Conservation (phyloP, 2,888 invertebrate genomes). For the Cataglyphis altisquamis region DNA sequence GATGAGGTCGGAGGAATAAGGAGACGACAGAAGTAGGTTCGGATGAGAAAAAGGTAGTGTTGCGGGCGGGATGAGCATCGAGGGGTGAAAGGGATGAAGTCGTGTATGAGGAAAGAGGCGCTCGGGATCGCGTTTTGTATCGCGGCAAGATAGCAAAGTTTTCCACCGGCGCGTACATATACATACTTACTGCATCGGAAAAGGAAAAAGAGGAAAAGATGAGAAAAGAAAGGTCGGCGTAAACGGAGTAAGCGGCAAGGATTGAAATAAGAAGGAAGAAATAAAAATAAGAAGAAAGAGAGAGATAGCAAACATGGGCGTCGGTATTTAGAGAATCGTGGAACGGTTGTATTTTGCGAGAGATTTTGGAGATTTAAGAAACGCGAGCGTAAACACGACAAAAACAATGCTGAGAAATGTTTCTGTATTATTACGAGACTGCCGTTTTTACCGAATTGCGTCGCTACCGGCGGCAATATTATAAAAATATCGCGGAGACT, state of each 20-base stretch:
- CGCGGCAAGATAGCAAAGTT: slow-evolving; percentile 65
- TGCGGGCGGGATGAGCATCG: background rate
- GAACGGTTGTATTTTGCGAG: slow-evolving; percentile 21
- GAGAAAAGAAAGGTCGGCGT: slow-evolving; percentile 21
- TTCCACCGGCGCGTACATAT: slow-evolving; percentile 61
- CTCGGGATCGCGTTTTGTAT: slow-evolving; percentile 66
- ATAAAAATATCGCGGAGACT: slow-evolving; percentile 33
- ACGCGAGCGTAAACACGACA: slow-evolving; percentile 28
- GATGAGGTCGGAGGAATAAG: slow-evolving; percentile 42
- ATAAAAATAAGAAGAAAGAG: background rate
- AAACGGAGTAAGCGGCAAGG: background rate
- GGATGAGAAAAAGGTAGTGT: slow-evolving; percentile 65
- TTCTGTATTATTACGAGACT: slow-evolving; percentile 25
- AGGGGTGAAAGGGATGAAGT: slow-evolving; percentile 18
- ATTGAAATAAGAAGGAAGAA: background rate
- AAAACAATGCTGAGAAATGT: slow-evolving; percentile 20
- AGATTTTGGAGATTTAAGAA: slow-evolving; percentile 36
- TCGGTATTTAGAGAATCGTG: slow-evolving; percentile 60
- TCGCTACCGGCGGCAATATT: slow-evolving; percentile 1
- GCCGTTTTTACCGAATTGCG: slow-evolving; percentile 32
- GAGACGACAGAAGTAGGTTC: slow-evolving; percentile 59
- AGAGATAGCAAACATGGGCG: slow-evolving; percentile 42
- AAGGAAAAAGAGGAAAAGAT: slow-evolving; percentile 17
- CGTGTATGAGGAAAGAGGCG: slow-evolving; percentile 52
- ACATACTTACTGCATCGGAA: slow-evolving; percentile 47